phyloP scores from a whole-genome alignment of 2,888 invertebrate species.

The Elysia crispata region DNA sequence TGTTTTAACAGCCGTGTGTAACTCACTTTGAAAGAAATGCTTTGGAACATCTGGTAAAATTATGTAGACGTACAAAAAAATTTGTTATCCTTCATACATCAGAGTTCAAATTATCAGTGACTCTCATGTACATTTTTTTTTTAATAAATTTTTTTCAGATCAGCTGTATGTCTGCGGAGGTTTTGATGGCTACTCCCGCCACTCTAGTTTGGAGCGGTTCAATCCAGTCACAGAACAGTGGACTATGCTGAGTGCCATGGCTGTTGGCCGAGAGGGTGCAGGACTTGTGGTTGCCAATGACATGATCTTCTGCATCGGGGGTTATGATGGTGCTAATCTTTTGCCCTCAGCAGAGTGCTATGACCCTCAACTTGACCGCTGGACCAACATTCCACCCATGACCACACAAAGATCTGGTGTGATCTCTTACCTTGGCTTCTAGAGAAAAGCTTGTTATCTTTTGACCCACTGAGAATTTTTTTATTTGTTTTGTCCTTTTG shows the following conservation, averaged over 20 bases:
- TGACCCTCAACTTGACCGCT: conserved; percentile 69
- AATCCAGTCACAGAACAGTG: conserved; percentile 73
- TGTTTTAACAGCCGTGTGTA: too few relatives aligned
- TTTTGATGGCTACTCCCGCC: conserved; percentile 75
- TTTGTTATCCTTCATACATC: too few relatives aligned
- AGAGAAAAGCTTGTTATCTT: too few relatives aligned
- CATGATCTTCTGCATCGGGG: conserved; percentile 75
- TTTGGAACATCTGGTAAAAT: too few relatives aligned
- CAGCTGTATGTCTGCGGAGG: conserved; percentile 76
- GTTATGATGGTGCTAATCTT: conserved; percentile 76
- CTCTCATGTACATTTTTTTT: too few relatives aligned
- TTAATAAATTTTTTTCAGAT: conserved; percentile 58
- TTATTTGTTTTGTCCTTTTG: too few relatives aligned
- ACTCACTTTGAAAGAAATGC: too few relatives aligned
- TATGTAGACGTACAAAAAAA: too few relatives aligned
- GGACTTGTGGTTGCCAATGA: conserved; percentile 75
- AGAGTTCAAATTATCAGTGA: too few relatives aligned
- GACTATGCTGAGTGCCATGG: conserved; percentile 71
- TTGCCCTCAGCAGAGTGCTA: conserved; percentile 74
- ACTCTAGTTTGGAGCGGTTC: conserved; percentile 75
- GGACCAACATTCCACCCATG: conserved; percentile 74
- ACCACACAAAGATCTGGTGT: conserved; percentile 73
- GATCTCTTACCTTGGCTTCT: too few relatives aligned
- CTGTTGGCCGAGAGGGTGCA: conserved; percentile 74
- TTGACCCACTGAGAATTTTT: too few relatives aligned